Conservation (phyloP, 2,797 vertebrate genomes). For the Pseudochirops cupreus region DNA sequence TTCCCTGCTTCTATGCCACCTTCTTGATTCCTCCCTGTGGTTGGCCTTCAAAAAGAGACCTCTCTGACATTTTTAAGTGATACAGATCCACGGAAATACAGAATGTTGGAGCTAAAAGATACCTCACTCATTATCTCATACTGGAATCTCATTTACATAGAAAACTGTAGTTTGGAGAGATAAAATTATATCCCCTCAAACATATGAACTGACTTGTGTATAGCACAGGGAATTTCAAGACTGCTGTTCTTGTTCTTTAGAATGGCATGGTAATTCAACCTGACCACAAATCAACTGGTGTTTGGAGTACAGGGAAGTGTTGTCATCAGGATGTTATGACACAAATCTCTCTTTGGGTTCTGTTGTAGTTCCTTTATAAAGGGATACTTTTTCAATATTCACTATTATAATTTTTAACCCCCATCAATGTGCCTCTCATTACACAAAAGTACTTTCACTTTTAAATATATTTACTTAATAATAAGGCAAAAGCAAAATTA, state of each 20-base stretch:
- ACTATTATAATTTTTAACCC: not conserved
- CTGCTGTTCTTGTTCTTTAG: not conserved
- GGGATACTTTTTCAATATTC: not conserved
- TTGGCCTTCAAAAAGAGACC: too few relatives aligned
- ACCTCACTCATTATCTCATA: not conserved
- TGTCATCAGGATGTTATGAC: not conserved
- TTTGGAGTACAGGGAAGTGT: not conserved
- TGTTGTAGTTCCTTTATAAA: not conserved
- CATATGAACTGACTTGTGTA: not conserved
- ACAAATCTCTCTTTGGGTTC: not conserved
- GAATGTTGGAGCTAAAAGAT: not conserved
- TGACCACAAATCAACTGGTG: not conserved
- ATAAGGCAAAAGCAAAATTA: not conserved
- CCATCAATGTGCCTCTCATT: not conserved
- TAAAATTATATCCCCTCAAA: not conserved
- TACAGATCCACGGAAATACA: not conserved
- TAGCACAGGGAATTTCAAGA: not conserved
- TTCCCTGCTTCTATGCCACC: too few relatives aligned
- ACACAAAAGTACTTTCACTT: not conserved
- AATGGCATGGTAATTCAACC: not conserved
- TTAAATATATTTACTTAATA: not conserved
- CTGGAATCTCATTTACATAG: not conserved
- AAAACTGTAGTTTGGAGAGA: not conserved
- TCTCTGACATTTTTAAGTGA: not conserved
- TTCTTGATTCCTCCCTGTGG: too few relatives aligned